Evolutionary conservation across 1,140 invertebrate genomes (phyloP).

Genomic region (Nebria ingens): DNA sequence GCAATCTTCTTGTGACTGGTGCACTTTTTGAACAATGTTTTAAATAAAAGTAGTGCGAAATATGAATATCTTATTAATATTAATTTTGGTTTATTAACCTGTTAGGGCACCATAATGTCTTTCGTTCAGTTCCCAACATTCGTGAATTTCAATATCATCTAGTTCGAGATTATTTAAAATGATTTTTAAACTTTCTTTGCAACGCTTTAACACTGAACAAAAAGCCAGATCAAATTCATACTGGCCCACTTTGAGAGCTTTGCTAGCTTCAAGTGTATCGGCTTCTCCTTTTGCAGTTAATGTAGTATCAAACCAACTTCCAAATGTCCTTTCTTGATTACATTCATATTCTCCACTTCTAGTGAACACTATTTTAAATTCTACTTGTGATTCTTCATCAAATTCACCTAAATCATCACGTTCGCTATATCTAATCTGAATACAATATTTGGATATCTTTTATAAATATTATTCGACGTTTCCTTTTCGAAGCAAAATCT

Average conservation of each 20-base stretch:
- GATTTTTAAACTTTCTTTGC: background rate
- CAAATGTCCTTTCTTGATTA: background rate
- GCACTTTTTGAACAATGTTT: no score
- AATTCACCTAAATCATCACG: background rate
- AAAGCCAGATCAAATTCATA: background rate
- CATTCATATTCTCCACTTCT: background rate
- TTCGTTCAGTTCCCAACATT: background rate
- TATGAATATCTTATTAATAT: no score
- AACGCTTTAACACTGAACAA: background rate
- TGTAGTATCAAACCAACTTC: background rate
- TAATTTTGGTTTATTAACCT: conserved; percentile 2
- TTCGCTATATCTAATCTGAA: no score
- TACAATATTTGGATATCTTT: no score
- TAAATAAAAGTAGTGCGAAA: no score
- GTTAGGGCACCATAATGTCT: background rate
- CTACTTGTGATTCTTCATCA: background rate
- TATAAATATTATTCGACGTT: no score
- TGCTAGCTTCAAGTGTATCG: background rate
- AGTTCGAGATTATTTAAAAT: background rate
- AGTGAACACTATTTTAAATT: background rate
- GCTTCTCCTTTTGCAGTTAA: background rate
- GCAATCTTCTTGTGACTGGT: no score
- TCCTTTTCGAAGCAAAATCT: no score
- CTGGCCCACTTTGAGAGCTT: background rate
- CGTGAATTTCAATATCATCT: background rate